A percentile compares a stretch with the other conserved stretches of the same genome.
Conservation (phyloP, 2,113 vertebrate genomes). For the Sorex fumeus region DNA sequence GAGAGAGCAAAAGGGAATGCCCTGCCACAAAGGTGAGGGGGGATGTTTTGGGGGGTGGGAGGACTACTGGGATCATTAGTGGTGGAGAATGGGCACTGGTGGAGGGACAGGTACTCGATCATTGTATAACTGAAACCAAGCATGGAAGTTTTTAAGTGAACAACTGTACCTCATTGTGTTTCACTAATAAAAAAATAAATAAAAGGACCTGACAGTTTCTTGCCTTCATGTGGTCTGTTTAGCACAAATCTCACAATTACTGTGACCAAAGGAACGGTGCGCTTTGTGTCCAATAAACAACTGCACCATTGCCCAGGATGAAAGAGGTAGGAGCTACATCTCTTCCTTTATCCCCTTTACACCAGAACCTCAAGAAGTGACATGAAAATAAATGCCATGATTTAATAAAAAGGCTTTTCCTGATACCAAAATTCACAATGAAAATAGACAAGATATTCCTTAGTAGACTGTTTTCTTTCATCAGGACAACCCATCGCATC, state of each 20-base stretch:
- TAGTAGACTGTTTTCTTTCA: background rate
- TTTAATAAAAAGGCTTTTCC: background rate
- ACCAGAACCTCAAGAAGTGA: background rate
- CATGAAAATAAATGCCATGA: background rate
- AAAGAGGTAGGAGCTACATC: background rate
- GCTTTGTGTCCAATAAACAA: background rate
- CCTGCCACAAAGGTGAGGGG: no score
- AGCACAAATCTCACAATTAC: slow-evolving; percentile 45
- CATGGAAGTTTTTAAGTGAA: no score
- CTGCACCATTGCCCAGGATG: background rate
- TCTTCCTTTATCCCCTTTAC: background rate
- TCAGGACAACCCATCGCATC: background rate
- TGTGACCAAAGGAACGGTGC: background rate
- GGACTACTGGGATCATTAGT: no score
- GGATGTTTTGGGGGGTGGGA: no score
- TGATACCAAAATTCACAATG: background rate
- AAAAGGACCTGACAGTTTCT: background rate
- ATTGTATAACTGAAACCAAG: no score
- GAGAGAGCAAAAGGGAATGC: no score
- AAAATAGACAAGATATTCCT: slow-evolving; percentile 18
- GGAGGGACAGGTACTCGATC: no score
- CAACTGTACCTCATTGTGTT: no score
- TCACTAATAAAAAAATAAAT: no score
- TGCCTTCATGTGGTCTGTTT: background rate
- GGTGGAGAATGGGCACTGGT: no score